Conservation (phyloP, 2,113 vertebrate species). For the Castor canadensis region DNA sequence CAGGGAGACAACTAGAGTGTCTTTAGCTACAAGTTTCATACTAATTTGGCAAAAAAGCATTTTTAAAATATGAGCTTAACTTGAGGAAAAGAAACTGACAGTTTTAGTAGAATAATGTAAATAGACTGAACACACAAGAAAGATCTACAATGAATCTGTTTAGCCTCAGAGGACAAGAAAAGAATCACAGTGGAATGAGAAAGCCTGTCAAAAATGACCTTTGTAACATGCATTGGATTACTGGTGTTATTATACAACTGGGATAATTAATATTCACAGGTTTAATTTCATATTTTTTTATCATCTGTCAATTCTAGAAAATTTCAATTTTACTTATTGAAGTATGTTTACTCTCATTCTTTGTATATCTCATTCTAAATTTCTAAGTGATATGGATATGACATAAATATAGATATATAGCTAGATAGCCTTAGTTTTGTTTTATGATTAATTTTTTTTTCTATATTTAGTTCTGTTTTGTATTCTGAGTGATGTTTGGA, state of each 20-base stretch:
- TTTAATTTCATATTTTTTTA: too few relatives aligned
- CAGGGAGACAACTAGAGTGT: neutral
- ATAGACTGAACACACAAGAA: neutral
- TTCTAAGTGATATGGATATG: neutral
- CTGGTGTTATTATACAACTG: neutral
- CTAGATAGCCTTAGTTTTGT: neutral
- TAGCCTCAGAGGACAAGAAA: neutral
- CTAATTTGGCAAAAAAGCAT: neutral
- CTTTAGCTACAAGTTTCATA: neutral
- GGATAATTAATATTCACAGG: too few relatives aligned
- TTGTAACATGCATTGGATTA: neutral
- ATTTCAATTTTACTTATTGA: neutral
- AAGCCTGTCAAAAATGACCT: rapidly evolving
- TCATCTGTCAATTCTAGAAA: neutral
- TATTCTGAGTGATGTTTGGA: neutral
- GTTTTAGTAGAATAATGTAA: neutral
- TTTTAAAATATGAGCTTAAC: neutral
- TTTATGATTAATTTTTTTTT: too few relatives aligned
- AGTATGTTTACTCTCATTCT: neutral
- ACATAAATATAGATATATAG: neutral
- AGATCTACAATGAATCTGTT: neutral
- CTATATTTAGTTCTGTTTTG: neutral
- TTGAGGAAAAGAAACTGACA: neutral
- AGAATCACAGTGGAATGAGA: neutral
- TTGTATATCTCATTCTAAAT: neutral